Conservation (phyloP, 2,113 vertebrate genomes). For the Passer domesticus region DNA sequence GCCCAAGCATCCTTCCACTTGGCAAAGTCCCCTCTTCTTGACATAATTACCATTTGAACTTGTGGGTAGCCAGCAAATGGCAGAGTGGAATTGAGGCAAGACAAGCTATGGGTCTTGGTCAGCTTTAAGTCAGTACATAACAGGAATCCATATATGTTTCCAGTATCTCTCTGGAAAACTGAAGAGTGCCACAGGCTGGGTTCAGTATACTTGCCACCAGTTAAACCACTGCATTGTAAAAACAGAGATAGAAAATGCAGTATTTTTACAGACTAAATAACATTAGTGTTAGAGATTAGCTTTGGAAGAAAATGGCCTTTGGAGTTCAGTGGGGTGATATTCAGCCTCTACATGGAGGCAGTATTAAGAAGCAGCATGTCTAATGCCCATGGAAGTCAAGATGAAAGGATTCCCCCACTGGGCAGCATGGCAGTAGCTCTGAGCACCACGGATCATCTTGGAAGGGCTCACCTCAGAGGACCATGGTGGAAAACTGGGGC, state of each 20-base stretch:
- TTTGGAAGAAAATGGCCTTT: background rate
- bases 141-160: background rate
- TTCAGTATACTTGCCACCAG: background rate
- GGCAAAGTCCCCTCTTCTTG: background rate
- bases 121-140: background rate
- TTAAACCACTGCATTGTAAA: background rate
- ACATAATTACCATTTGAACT: background rate
- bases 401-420: accelerated
- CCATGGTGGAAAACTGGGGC: accelerated
- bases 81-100: background rate
- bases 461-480: background rate
- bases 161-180: background rate
- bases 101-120: background rate
- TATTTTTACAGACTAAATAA: background rate
- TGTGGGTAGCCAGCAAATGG: background rate
- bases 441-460: background rate
- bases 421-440: background rate
- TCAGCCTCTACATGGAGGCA: background rate
- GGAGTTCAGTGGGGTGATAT: background rate
- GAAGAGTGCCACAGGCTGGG: background rate
- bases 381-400: background rate
- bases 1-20: background rate
- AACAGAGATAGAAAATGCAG: background rate
- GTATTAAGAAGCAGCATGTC: background rate
- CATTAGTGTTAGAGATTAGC: background rate